Evolutionary conservation across 2,888 invertebrate species (phyloP).

Genomic region (Pristionchus entomophagus): DNA sequence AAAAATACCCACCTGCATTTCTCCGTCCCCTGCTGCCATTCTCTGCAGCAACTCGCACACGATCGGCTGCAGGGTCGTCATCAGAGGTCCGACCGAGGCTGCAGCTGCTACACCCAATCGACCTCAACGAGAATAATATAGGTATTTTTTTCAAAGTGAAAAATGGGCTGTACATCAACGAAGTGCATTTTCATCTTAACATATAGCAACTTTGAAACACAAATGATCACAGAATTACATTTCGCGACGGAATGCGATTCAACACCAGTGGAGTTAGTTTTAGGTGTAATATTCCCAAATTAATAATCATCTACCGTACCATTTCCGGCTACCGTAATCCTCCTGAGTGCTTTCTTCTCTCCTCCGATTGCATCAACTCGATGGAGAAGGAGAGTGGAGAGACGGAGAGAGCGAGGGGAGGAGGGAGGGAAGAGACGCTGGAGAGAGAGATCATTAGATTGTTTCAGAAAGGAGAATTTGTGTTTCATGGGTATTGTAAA

Average conservation of each 20-base stretch:
- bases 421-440: conserved; percentile 6
- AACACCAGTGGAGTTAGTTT: no score
- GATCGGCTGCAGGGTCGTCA: conserved; percentile 4
- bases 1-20: background rate
- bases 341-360: conserved; percentile 13
- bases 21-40: background rate
- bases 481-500: no score
- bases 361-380: background rate
- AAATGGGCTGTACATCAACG: background rate
- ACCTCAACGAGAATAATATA: background rate
- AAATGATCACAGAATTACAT: no score
- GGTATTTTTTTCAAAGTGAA: background rate
- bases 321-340: conserved; percentile 7
- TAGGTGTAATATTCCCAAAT: no score
- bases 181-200: background rate
- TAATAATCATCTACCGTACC: background rate
- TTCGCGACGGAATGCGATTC: no score
- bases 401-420: background rate
- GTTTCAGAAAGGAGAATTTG: no score
- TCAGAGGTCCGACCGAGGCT: background rate
- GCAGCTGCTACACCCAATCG: background rate
- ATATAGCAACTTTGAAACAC: background rate
- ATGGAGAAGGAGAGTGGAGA: background rate
- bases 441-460: background rate
- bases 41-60: conserved; percentile 12